Conservation (phyloP, 2,888 invertebrate genomes). For the Agriopis marginaria region DNA sequence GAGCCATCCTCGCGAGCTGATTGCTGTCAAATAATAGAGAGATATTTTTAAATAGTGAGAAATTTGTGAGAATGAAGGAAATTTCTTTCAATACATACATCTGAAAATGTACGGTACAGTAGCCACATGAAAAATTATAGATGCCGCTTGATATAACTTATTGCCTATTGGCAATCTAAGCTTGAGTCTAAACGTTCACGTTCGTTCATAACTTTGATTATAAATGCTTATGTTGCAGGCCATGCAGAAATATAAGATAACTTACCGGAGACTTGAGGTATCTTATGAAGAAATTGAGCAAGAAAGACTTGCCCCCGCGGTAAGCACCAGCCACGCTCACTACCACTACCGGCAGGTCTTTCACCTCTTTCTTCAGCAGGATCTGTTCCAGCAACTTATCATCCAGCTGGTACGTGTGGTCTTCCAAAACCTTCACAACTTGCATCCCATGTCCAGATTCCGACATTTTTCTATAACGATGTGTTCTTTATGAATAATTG, state of each 20-base stretch:
- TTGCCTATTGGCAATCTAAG: too few species aligned
- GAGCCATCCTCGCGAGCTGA: slow-evolving; percentile 9
- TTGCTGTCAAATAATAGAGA: neutral
- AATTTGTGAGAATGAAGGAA: too few species aligned
- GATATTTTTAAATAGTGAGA: too few species aligned
- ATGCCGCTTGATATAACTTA: too few species aligned
- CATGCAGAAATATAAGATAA: neutral
- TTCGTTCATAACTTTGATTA: neutral
- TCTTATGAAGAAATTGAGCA: slow-evolving; percentile 41
- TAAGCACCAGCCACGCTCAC: slow-evolving; percentile 45
- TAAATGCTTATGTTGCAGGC: neutral
- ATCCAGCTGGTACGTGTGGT: slow-evolving; percentile 30
- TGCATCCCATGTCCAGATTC: slow-evolving; percentile 8
- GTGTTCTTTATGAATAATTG: neutral
- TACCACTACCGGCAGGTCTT: slow-evolving; percentile 39
- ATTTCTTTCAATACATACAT: too few species aligned
- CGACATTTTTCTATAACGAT: neutral
- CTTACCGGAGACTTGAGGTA: slow-evolving; percentile 29
- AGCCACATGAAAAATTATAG: too few species aligned
- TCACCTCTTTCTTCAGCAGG: slow-evolving; percentile 30
- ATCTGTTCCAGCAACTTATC: slow-evolving; percentile 28
- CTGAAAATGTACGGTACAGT: too few species aligned
- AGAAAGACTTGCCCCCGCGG: slow-evolving; percentile 45
- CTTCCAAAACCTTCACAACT: slow-evolving; percentile 2
- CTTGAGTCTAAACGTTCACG: too few species aligned